Conservation (phyloP, 35 echinoderm and acorn worm species). For the Apostichopus japonicus region DNA sequence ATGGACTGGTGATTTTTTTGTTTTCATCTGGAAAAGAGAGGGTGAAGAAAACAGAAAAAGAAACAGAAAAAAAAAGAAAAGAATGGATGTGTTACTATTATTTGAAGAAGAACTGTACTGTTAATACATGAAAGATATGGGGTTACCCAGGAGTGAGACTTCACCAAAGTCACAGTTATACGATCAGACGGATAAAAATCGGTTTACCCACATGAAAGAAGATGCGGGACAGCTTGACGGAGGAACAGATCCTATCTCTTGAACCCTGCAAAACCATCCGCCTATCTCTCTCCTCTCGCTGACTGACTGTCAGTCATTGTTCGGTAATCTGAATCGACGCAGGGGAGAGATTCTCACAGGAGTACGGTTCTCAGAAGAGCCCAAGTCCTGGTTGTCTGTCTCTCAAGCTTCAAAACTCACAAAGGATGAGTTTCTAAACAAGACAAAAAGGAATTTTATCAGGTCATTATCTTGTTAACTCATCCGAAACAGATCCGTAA, state of each 20-base stretch:
- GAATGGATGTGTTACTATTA: too few relatives aligned
- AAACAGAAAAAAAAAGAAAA: too few relatives aligned
- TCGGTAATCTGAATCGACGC: constrained; percentile 33
- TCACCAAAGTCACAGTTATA: too few relatives aligned
- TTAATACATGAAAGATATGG: not conserved
- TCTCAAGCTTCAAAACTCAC: not conserved
- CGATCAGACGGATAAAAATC: too few relatives aligned
- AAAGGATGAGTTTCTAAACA: not conserved
- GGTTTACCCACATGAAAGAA: too few relatives aligned
- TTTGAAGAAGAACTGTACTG: not conserved
- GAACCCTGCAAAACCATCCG: not conserved
- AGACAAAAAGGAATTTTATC: constrained; percentile 28
- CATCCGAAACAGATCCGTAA: not conserved
- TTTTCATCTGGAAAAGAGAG: too few relatives aligned
- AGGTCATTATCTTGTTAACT: constrained; percentile 37
- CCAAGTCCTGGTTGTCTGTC: not conserved
- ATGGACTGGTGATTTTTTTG: too few relatives aligned
- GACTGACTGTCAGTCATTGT: not conserved
- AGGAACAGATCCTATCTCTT: constrained; percentile 17
- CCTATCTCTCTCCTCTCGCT: not conserved
- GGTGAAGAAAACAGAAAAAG: too few relatives aligned
- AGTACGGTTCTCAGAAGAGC: not conserved
- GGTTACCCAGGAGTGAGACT: not conserved
- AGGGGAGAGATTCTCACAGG: not conserved
- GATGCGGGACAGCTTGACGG: not conserved